Base-by-base conservation (phyloP, 2,888 invertebrate species). In the Toxonevra muliebris region DNA sequence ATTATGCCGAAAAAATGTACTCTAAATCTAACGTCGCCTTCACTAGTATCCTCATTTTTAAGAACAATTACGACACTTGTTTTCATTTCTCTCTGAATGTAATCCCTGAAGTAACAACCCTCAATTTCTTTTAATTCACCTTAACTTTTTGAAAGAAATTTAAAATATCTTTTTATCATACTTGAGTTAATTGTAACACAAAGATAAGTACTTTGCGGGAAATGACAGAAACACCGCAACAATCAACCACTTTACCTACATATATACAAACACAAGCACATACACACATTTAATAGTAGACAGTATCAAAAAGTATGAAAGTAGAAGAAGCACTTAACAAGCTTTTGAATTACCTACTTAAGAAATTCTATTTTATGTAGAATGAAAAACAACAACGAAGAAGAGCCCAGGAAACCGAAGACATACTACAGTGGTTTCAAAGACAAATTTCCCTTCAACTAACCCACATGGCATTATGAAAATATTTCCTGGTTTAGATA, bases 181-280 rank as follows among this genome's bases (percentile, higher is more conserved):
- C 61, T 65, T 65, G 62, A 66, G 68, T 74, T 74, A 74, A 73
- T 74, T 74, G 74, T 72, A 73, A 63, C 66, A 30, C 30, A 68
- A 69, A 74, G 74, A 74, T 75, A 75, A 74, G 74, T 74, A 71
- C 74, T 75, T 74, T 75, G 73, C 71, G 71, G 73, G 61, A 60
- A 59, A 62, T 20, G 55, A 20, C 53, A 66, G 61, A 69, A 65
- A 61, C 42, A 68, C 69, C 64, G 54, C 67, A 71, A 54, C 69
- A 71, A 72, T 66, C 69, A 70, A 72, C 68, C 69, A 70, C 73
- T 70, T 66, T 58, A 55, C 72, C 70, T 72, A 73, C 59, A 55
- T 65, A 62, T 65, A 60, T 69, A 65, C 59, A 61, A 66, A 61
- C 62, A 61, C 65, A 54, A 66, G 63, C 63, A 59, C n/a, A 50